Evolutionary conservation across 2,113 vertebrate species (phyloP), one percentile per base, ranked within the genome.

Genomic region (Xiphophorus maculatus): DNA sequence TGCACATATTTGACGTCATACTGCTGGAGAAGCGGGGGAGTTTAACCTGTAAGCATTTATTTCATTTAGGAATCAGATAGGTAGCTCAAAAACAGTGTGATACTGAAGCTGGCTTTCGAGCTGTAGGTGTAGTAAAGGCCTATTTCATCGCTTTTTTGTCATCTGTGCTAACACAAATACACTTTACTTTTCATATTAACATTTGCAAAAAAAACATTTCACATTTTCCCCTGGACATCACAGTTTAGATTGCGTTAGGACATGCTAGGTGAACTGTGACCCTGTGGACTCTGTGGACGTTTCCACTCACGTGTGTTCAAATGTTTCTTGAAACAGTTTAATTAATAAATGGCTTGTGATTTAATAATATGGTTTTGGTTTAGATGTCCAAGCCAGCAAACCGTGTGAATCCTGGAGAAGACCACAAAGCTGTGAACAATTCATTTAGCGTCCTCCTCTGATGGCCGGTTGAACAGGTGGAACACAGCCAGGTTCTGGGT

Each of bases 391-490:
- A 88, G 64, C 32, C 62, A 58, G 25, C 51, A 84, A 76, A 70
- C 69, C 14, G 66, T 69, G 86, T 75, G 74, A 35, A 74, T 67
- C 74, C 78, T 82, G 81, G 80, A 75, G 28, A 65, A 69, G 73
- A 48, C 44, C 44, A 48, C 44, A 48, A 73, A 79, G 58, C 82
- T 86, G 69, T 85, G 74, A 88, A 90, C 83, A 74, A 88, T 84
- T 87, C 69, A 82, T 86, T 88, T 77, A 89, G 70, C 72, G 65
- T 32, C 42, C 37, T 77, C 48, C 42, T 44, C 30, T 63, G 71
- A 81, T 9, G 71, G 73, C 77, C 79, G 80, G 78, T 14, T 32
- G 72, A 89, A 88, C 88, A 85, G 83, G 83, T 86, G 87, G 87
- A 71, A 76, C 83, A 58, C 86, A 88, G 86, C 76, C 2, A 76